These are phyloP conservation scores for Pachyramphus minor DNA, from an alignment of 2,113 vertebrate species.

Conservation along the genomic window DNA sequence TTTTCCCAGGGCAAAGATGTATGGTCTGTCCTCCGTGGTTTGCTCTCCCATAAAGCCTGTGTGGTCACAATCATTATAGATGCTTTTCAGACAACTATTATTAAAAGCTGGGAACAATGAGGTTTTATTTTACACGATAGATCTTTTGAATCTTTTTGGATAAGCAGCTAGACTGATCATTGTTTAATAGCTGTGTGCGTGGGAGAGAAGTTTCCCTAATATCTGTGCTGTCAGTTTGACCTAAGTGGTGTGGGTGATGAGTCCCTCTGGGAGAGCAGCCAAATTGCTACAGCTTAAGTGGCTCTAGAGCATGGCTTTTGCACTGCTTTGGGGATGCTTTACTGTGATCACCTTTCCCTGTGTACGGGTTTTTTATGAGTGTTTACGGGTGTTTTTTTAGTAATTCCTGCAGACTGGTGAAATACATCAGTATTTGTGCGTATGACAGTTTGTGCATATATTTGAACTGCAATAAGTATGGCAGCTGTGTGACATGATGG, in stretches of 20 bases:
- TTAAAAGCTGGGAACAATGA: slow-evolving; percentile 4
- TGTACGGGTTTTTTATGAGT: neutral
- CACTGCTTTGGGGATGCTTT: neutral
- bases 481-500: neutral
- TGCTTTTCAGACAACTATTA: neutral
- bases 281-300: slow-evolving; percentile 74
- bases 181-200: neutral
- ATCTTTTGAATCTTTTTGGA: slow-evolving; percentile 1
- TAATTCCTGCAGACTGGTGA: neutral
- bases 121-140: neutral
- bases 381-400: neutral
- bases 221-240: slow-evolving; percentile 72
- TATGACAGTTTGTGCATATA: neutral
- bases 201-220: neutral
- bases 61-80: neutral
- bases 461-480: neutral
- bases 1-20: neutral
- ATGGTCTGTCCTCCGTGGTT: neutral
- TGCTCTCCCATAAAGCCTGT: neutral
- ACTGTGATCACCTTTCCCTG: neutral
- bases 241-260: slow-evolving; percentile 77
- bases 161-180: neutral
- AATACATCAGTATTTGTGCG: neutral
- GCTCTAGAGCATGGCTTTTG: slow-evolving; percentile 59
- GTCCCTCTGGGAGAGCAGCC: slow-evolving; percentile 74